phyloP scores from a whole-genome alignment of 1,140 invertebrate genomes.

The Caenorhabditis latens region DNA sequence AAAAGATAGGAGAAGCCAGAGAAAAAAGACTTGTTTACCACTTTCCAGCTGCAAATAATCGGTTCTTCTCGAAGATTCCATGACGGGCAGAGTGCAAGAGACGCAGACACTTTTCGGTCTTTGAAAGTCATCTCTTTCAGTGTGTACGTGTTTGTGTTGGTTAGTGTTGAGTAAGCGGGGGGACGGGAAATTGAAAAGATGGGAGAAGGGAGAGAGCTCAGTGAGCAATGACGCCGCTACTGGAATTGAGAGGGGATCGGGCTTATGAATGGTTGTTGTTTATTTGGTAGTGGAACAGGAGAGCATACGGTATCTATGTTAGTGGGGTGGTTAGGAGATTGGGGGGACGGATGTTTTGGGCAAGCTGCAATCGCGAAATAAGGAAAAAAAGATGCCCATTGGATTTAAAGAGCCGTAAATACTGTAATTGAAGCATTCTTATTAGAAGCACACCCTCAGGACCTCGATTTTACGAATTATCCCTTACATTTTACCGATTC shows the following conservation, averaged over 20 bases:
- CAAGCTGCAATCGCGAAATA: too few relatives aligned
- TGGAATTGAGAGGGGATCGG: background rate
- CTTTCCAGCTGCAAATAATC: background rate
- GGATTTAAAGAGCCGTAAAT: too few relatives aligned
- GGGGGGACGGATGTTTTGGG: too few relatives aligned
- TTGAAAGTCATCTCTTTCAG: constrained; percentile 16
- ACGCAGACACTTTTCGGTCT: background rate
- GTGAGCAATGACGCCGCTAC: background rate
- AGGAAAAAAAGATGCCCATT: too few relatives aligned
- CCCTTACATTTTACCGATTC: too few relatives aligned
- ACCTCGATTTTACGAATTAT: too few relatives aligned
- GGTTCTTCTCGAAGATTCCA: background rate
- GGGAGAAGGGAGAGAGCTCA: background rate
- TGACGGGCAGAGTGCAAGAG: background rate
- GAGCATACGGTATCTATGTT: background rate
- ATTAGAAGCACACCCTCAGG: too few relatives aligned
- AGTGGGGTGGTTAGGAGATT: too few relatives aligned
- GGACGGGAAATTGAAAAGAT: background rate
- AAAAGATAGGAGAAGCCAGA: too few relatives aligned
- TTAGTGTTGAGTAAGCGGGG: background rate
- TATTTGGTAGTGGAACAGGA: background rate
- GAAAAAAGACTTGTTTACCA: constrained; percentile 15
- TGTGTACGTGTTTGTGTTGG: constrained; percentile 1
- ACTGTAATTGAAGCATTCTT: too few relatives aligned
- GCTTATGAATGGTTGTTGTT: background rate